phyloP scores from a whole-genome alignment of 2,888 invertebrate species.

The Odontothrips loti region DNA sequence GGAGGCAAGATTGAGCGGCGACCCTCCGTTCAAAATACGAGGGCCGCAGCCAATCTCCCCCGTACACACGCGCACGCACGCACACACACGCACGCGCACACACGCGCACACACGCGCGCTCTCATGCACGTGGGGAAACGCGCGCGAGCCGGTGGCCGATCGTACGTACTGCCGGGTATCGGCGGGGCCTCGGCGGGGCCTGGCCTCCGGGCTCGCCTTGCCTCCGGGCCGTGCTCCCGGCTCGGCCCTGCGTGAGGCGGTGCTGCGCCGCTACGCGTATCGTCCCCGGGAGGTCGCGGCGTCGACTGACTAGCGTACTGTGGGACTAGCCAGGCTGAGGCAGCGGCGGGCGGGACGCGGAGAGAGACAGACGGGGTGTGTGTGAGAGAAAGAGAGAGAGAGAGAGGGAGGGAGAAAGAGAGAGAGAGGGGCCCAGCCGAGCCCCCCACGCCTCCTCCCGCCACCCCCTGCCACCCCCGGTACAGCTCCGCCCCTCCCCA shows the following conservation, averaged over 20 bases:
- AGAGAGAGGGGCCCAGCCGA: no score
- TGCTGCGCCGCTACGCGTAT: not conserved
- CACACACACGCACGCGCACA: not conserved
- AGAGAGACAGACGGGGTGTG: no score
- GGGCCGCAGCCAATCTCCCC: slow-evolving; percentile 3
- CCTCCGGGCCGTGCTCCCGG: slow-evolving; percentile 36
- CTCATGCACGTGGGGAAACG: slow-evolving; percentile 3
- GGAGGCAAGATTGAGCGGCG: slow-evolving; percentile 34
- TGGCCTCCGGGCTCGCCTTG: slow-evolving; percentile 43
- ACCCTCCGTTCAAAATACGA: no score
- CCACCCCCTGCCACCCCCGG: not conserved
- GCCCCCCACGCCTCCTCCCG: not conserved
- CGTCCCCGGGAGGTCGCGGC: slow-evolving; percentile 22
- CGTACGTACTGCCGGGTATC: not conserved
- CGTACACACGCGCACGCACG: not conserved
- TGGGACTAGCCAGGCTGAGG: not conserved
- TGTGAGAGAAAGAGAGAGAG: no score
- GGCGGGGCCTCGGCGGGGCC: slow-evolving; percentile 44
- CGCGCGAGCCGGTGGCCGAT: no score
- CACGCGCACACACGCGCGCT: slow-evolving; percentile 3
- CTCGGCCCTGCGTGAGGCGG: no score
- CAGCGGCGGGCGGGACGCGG: not conserved
- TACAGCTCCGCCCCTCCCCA: not conserved
- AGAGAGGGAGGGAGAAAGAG: no score
- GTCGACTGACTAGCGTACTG: slow-evolving; percentile 27